Percentiles rank a stretch among this genome's conserved stretches.
These are phyloP conservation scores for Euplagia quadripunctaria DNA, from an alignment of 2,888 invertebrate species.

Conservation along the genomic window DNA sequence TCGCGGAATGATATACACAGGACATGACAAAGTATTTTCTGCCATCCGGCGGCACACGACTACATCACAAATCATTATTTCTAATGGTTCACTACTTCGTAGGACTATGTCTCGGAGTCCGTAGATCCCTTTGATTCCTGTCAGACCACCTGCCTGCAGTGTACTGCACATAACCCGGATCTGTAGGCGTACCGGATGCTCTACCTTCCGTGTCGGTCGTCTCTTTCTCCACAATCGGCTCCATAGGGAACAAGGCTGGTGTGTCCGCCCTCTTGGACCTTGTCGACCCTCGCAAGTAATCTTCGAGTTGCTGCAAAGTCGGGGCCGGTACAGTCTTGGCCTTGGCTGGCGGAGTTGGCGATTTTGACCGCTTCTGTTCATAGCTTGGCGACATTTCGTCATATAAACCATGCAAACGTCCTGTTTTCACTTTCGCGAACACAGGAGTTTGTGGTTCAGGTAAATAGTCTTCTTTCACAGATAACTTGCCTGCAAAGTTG, in stretches of 20 bases:
- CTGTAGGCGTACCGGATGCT: constrained; percentile 90
- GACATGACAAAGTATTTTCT: constrained; percentile 43
- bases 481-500: constrained; percentile 71
- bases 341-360: constrained; percentile 60
- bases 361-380: constrained; percentile 72
- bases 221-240: constrained; percentile 83
- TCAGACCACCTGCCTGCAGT: constrained; percentile 90
- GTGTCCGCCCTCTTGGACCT: constrained; percentile 74
- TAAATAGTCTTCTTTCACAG: constrained; percentile 79
- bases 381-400: constrained; percentile 77
- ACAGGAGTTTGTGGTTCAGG: constrained; percentile 84
- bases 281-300: constrained; percentile 77
- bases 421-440: constrained; percentile 81
- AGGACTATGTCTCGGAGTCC: constrained; percentile 88
- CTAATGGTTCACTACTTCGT: constrained; percentile 61
- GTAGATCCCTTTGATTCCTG: constrained; percentile 73
- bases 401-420: constrained; percentile 72
- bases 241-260: constrained; percentile 84
- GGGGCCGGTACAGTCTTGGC: constrained; percentile 78
- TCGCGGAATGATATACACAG: constrained; percentile 43
- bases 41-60: constrained; percentile 37
- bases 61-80: constrained; percentile 42
- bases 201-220: constrained; percentile 73
- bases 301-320: constrained; percentile 83
- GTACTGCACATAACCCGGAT: constrained; percentile 92